These are phyloP conservation scores for Rhagonycha fulva DNA, from an alignment of 2,888 invertebrate species.

Conservation along the genomic window DNA sequence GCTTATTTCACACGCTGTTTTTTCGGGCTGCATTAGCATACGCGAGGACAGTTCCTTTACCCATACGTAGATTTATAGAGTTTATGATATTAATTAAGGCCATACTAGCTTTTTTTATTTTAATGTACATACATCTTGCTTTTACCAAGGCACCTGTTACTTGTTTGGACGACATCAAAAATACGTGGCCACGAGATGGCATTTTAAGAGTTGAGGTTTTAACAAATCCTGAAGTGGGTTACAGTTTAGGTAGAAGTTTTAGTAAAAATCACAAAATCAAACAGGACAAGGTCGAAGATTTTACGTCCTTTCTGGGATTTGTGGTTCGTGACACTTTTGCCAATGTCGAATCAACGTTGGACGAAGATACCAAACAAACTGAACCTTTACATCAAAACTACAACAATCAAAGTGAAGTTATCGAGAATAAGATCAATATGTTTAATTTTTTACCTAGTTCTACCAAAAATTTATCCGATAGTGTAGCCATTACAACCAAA, in stretches of 20 bases:
- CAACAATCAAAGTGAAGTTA: constrained; percentile 28
- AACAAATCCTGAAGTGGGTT: constrained; percentile 71
- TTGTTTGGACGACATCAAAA: constrained; percentile 86
- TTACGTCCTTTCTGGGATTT: constrained; percentile 65
- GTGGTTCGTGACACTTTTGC: constrained; percentile 71
- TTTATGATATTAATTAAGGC: constrained; percentile 83
- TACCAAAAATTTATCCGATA: constrained; percentile 27
- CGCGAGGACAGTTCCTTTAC: constrained; percentile 86
- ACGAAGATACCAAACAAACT: constrained; percentile 54
- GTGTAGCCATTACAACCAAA: constrained; percentile 41
- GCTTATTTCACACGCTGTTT: constrained; percentile 93
- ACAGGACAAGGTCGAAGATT: constrained; percentile 66
- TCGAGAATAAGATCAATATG: constrained; percentile 19
- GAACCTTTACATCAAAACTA: constrained; percentile 43
- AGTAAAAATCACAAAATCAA: constrained; percentile 77
- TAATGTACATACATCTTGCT: constrained; percentile 93
- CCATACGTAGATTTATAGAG: constrained; percentile 81
- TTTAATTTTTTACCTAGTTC: constrained; percentile 30
- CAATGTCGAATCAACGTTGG: constrained; percentile 69
- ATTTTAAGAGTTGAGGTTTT: constrained; percentile 90
- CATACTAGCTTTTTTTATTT: constrained; percentile 81
- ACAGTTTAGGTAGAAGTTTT: constrained; percentile 81
- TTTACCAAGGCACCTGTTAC: constrained; percentile 92
- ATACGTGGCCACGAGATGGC: constrained; percentile 94
- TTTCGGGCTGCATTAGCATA: constrained; percentile 91